Evolutionary conservation across 2,797 vertebrate species (phyloP).

Genomic region (Melanotaenia boesemani): DNA sequence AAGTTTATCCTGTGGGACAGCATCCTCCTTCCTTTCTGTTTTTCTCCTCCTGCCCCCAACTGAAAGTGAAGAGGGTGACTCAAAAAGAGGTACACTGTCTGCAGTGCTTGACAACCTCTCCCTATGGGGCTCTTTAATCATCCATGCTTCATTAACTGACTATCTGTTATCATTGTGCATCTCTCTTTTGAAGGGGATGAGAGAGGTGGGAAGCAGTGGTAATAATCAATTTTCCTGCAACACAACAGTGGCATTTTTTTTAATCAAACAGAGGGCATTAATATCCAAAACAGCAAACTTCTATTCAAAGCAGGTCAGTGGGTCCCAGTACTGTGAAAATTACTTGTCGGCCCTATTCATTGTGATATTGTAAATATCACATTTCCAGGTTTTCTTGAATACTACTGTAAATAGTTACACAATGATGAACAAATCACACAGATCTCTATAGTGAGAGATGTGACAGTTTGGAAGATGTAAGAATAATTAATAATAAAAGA

Average conservation of each 20-base stretch:
- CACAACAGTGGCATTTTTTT: conserved; percentile 25
- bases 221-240: conserved; percentile 64
- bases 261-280: conserved; percentile 28
- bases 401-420: background rate
- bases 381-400: background rate
- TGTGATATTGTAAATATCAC: background rate
- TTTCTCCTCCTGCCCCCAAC: conserved; percentile 55
- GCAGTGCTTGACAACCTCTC: conserved; percentile 65
- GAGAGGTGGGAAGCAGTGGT: conserved; percentile 48
- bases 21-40: conserved; percentile 17
- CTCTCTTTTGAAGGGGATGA: conserved; percentile 50
- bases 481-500: no score
- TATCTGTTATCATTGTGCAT: conserved; percentile 63
- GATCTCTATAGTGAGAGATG: background rate
- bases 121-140: conserved; percentile 78
- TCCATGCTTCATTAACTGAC: conserved; percentile 77
- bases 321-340: conserved; percentile 8
- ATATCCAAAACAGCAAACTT: conserved; percentile 45
- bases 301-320: conserved; percentile 35
- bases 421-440: background rate
- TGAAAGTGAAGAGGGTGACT: conserved; percentile 82
- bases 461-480: background rate
- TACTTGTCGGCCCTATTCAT: background rate
- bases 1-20: conserved; percentile 75
- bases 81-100: conserved; percentile 56